Percentiles rank a stretch among this genome's conserved stretches.
Conservation (phyloP, 2,797 vertebrate species). For the Takifugu ocellatus region DNA sequence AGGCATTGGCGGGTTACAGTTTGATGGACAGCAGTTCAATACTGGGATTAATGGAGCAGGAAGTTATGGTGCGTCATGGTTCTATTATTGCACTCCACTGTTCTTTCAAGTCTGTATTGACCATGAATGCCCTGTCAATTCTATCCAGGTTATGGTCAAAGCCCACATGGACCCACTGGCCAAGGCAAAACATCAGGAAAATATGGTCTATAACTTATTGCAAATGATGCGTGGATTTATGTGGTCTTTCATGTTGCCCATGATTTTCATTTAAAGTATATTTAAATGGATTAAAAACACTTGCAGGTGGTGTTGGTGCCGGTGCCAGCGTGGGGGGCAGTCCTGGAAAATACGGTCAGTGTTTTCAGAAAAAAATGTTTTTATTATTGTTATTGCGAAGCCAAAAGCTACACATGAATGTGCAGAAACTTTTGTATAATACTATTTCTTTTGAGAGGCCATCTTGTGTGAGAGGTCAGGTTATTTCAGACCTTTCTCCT, state of each 20-base stretch:
- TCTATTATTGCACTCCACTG: neutral
- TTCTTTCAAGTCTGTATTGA: no score
- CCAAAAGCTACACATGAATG: neutral
- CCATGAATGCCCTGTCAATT: neutral
- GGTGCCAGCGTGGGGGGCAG: conserved; percentile 21
- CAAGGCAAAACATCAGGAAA: conserved; percentile 48
- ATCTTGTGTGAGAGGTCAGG: neutral
- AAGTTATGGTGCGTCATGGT: conserved; percentile 41
- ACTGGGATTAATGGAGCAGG: conserved; percentile 38
- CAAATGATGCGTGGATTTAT: neutral
- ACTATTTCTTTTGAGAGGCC: neutral
- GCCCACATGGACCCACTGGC: conserved; percentile 37
- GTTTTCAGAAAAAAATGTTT: neutral
- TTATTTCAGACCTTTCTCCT: neutral
- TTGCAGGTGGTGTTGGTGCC: conserved; percentile 25
- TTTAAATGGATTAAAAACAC: neutral
- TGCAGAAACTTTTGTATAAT: neutral
- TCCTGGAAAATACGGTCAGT: conserved; percentile 41
- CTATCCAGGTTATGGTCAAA: conserved; percentile 49
- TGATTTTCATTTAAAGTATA: neutral
- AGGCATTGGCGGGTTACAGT: conserved; percentile 68
- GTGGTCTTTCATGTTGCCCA: neutral
- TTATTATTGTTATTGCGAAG: neutral
- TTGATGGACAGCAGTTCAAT: conserved; percentile 42
- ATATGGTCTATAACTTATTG: conserved; percentile 51